A percentile compares a stretch with the other conserved stretches of the same genome.
phyloP scores from a whole-genome alignment of 2,113 vertebrate genomes.

The Sebastes fasciatus region DNA sequence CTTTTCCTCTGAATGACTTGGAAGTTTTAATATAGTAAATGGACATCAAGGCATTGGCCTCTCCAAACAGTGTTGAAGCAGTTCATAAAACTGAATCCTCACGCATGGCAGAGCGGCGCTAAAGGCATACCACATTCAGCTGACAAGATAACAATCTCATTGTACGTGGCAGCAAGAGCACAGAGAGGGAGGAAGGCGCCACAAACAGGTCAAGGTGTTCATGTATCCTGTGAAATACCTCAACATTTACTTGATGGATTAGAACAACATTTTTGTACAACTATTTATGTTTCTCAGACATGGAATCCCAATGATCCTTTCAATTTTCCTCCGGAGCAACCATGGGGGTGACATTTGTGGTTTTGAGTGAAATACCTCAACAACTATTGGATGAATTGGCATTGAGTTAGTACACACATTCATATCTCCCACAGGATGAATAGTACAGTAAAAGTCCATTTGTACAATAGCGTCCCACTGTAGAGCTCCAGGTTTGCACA shows the following conservation, averaged over 20 bases:
- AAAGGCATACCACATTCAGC: conserved; percentile 8
- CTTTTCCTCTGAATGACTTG: no score
- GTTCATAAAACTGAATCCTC: conserved; percentile 7
- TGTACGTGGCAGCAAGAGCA: neutral
- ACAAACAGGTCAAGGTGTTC: neutral
- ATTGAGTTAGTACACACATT: neutral
- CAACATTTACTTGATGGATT: neutral
- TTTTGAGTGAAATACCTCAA: neutral
- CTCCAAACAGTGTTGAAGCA: neutral
- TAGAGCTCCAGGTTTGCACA: no score
- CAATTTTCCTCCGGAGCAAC: neutral
- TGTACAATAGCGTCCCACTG: no score
- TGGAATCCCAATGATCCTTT: neutral
- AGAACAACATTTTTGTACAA: neutral
- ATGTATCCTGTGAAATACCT: neutral
- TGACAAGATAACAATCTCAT: conserved; percentile 11
- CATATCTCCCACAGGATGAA: neutral
- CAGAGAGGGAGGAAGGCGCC: neutral
- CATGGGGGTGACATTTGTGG: neutral
- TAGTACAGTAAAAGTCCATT: neutral
- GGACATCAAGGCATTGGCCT: neutral
- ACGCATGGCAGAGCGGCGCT: conserved; percentile 4
- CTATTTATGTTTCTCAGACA: neutral
- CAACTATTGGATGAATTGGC: neutral
- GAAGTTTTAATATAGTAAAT: no score